phyloP scores from a whole-genome alignment of 1,140 invertebrate genomes.

The Macrosteles quadrilineatus region DNA sequence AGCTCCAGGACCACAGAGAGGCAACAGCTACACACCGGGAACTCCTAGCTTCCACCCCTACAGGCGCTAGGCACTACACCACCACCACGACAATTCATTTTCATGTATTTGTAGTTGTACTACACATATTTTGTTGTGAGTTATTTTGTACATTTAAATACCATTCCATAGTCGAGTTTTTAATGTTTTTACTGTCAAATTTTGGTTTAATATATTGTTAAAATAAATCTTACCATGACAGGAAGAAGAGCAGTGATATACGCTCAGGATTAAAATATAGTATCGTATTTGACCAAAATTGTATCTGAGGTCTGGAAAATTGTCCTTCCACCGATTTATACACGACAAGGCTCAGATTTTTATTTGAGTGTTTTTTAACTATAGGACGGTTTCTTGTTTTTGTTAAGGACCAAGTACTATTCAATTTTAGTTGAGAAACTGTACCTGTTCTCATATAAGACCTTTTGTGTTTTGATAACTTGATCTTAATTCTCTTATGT shows the following conservation, averaged over 20 bases:
- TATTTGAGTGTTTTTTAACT: not conserved
- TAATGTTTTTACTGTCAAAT: constrained; percentile 14
- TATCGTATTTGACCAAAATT: too few relatives aligned
- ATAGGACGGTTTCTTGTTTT: constrained; percentile 13
- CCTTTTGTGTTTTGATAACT: not conserved
- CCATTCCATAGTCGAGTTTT: constrained; percentile 22
- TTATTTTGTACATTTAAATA: constrained; percentile 19
- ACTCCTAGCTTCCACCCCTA: constrained; percentile 40
- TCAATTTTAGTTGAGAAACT: not conserved
- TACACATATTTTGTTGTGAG: not conserved
- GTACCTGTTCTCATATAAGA: not conserved
- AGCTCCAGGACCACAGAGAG: constrained; percentile 39
- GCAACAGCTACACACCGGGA: constrained; percentile 33
- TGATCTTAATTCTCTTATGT: constrained; percentile 2
- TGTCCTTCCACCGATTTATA: constrained; percentile 2
- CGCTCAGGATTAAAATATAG: too few relatives aligned
- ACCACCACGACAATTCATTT: not conserved
- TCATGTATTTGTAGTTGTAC: not conserved
- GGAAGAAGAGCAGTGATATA: not conserved
- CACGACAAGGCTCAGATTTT: not conserved
- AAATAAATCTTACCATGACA: constrained; percentile 12
- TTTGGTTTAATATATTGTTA: constrained; percentile 3
- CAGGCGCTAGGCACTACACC: constrained; percentile 29
- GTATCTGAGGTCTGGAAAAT: constrained; percentile 6
- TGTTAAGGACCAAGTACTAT: constrained; percentile 18